phyloP scores from a whole-genome alignment of 2,797 vertebrate species.

The Anguilla marmorata region DNA sequence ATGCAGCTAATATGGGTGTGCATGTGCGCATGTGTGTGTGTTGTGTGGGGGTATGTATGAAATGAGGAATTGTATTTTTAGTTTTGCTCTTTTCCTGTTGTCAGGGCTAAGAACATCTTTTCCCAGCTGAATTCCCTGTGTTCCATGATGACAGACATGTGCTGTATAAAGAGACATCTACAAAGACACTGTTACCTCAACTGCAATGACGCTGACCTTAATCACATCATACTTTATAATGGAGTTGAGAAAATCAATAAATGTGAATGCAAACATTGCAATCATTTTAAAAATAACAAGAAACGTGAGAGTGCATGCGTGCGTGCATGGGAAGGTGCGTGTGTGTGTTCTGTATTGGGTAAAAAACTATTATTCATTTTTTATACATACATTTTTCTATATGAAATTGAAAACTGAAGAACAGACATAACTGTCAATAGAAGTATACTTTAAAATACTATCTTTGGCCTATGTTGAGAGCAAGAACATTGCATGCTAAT shows the following conservation, averaged over 20 bases:
- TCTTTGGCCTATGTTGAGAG: background rate
- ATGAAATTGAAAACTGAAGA: background rate
- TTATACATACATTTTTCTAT: background rate
- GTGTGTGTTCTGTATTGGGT: background rate
- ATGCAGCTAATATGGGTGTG: background rate
- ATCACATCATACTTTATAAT: background rate
- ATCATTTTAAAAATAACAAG: background rate
- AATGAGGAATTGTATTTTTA: conserved; percentile 22
- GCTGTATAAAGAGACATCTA: background rate
- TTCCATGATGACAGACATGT: background rate
- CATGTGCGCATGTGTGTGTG: background rate
- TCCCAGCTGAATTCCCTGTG: conserved; percentile 7
- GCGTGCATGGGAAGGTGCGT: background rate
- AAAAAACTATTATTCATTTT: no score
- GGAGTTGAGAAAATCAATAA: background rate
- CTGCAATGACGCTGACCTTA: background rate
- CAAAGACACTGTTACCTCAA: background rate
- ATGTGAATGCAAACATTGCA: background rate
- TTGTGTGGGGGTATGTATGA: background rate
- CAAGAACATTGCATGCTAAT: background rate
- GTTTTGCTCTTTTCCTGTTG: conserved; percentile 15
- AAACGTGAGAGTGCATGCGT: background rate
- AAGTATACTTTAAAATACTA: background rate
- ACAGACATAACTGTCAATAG: background rate
- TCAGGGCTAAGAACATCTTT: conserved; percentile 5